Evolutionary conservation across 2,797 vertebrate species (phyloP), one percentile per base, ranked within the genome.

Genomic region (Nannoperca australis): DNA sequence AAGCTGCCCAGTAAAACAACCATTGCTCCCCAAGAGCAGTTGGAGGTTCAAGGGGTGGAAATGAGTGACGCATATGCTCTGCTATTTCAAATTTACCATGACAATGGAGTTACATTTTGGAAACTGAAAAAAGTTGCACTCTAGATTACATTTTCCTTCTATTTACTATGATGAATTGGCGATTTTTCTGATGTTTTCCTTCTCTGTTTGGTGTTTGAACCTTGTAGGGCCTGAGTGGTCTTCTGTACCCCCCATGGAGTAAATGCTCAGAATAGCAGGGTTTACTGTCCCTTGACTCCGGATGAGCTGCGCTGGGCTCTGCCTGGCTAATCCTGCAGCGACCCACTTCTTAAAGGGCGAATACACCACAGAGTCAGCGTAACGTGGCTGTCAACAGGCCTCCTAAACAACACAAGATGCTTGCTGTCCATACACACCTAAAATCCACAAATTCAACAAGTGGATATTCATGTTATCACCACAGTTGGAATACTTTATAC

Each of bases 281-380:
- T 92, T 93, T 89, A 93, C 71, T 59, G 69, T 89, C 71, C 65
- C 42, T 73, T 49, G n/a, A 73, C 88, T 91, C 65, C 76, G 78
- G 66, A 69, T 70, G 85, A 88, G 88, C 85, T 74, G 78, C 15
- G 44, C 70, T 59, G 74, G 88, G 70, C 78, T 82, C 36, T 76
- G 73, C 65, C 53, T 8, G 64, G 38, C 73, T 95, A 94, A 95
- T 95, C 95, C 93, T 51, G 11, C 73, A 24, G 14, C 73, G 92
- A 93, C 94, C 93, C 87, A 94, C 87, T 94, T 95, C 87, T 87
- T 82, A 89, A 84, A 84, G 63, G 65, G 63, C 14, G 3, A 68
- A 27, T 18, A 42, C 76, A 24, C 67, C 59, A 51, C 68, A 59
- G 1, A 70, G 64, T 45, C 45, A 50, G 49, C 60, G 56, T 15